phyloP scores from a whole-genome alignment of 2,113 vertebrate species.

The Cygnus buccinator region DNA sequence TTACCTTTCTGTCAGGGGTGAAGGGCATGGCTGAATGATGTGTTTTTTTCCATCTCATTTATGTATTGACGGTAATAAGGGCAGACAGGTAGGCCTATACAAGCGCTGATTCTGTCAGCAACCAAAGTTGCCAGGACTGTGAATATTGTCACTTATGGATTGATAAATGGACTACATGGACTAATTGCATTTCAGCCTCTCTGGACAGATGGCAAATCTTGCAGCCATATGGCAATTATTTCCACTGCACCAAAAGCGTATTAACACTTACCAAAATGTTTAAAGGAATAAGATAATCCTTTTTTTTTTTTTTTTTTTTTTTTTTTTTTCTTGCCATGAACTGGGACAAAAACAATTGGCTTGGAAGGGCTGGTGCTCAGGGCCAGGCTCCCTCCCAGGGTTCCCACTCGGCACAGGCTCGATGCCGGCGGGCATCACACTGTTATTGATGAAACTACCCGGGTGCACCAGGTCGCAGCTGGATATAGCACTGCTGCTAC shows the following conservation, averaged over 20 bases:
- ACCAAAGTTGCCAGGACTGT: conserved; percentile 36
- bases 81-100: conserved; percentile 54
- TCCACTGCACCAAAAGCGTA: conserved; percentile 51
- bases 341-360: not conserved
- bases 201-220: conserved; percentile 65
- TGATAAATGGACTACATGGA: conserved; percentile 61
- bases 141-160: conserved; percentile 60
- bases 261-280: conserved; percentile 63
- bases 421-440: not conserved
- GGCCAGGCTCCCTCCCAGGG: not conserved
- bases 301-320: not conserved
- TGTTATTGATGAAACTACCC: not conserved
- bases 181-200: conserved; percentile 53
- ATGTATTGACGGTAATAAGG: conserved; percentile 44
- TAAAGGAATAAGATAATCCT: conserved; percentile 14
- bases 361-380: rapidly evolving
- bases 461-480: not conserved
- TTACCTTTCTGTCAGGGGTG: not conserved
- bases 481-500: not conserved
- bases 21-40: not conserved
- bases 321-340: too few species aligned
- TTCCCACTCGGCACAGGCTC: not conserved
- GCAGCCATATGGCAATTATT: conserved; percentile 67
- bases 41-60: conserved; percentile 41
- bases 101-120: conserved; percentile 40